These are phyloP conservation scores for Heteropelma amictum DNA, from an alignment of 2,888 invertebrate genomes.

Conservation along the genomic window DNA sequence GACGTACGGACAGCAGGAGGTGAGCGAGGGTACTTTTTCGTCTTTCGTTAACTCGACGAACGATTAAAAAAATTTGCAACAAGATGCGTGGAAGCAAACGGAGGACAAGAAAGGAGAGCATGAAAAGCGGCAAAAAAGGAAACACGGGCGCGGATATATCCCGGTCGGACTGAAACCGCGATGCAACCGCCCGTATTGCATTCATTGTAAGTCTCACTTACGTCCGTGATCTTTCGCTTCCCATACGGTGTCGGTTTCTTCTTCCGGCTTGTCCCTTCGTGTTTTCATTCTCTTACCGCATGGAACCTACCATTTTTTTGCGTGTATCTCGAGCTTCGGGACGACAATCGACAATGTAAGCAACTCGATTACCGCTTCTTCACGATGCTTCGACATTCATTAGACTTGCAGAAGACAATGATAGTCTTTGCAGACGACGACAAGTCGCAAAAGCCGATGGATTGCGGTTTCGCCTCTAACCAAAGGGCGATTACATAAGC, in stretches of 20 bases:
- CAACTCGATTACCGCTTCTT: no score
- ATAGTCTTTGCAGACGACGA: no score
- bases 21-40: slow-evolving; percentile 64
- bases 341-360: no score
- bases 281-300: no score
- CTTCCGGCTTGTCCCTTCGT: no score
- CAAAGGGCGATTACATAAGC: slow-evolving; percentile 9
- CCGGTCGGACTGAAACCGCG: not conserved
- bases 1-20: slow-evolving; percentile 73
- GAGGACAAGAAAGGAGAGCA: slow-evolving; percentile 3
- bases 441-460: no score
- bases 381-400: no score
- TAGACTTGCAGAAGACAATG: no score
- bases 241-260: no score
- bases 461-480: slow-evolving; percentile 14
- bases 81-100: not conserved
- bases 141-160: not conserved
- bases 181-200: not conserved
- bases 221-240: no score
- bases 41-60: slow-evolving; percentile 8
- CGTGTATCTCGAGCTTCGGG: no score
- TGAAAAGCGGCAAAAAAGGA: not conserved
- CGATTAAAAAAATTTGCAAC: not conserved
- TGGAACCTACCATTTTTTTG: no score
- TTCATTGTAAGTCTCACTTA: not conserved